Conservation (phyloP, 53 echinoderm and acorn worm genomes). For the Glandiceps talaboti region DNA sequence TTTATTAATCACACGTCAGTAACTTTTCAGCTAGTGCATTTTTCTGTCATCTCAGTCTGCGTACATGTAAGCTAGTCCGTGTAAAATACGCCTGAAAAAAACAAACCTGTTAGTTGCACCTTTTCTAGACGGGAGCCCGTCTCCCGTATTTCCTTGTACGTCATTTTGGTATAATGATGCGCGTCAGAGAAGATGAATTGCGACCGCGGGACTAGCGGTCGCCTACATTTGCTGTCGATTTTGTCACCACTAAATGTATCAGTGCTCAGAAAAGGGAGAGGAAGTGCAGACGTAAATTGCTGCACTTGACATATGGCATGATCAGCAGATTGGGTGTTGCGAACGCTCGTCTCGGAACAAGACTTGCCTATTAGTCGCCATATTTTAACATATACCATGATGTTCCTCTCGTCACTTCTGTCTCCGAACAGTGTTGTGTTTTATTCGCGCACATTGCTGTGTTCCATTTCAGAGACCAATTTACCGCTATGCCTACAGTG, state of each 20-base stretch:
- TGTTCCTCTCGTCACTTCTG: background rate
- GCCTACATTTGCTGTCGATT: background rate
- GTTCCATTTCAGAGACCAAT: background rate
- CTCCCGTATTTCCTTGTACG: background rate
- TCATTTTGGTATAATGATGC: too few species aligned
- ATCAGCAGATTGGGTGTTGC: background rate
- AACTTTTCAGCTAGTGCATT: background rate
- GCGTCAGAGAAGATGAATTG: background rate
- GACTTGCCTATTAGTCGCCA: background rate
- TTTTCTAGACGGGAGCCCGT: background rate
- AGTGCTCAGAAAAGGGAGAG: background rate
- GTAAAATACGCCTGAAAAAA: background rate
- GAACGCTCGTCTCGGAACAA: background rate
- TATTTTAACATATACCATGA: background rate
- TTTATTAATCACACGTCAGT: background rate
- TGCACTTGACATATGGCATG: background rate
- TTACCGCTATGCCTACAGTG: too few species aligned
- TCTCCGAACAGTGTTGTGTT: background rate
- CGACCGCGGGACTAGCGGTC: background rate
- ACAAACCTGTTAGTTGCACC: background rate
- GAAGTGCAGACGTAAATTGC: background rate
- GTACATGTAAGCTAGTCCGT: background rate
- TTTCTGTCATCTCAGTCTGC: too few species aligned
- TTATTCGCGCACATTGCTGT: background rate
- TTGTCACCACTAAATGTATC: background rate